Evolutionary conservation across 1,140 invertebrate species (phyloP), one percentile per base, ranked within the genome.

Genomic region (Monochamus saltuarius): DNA sequence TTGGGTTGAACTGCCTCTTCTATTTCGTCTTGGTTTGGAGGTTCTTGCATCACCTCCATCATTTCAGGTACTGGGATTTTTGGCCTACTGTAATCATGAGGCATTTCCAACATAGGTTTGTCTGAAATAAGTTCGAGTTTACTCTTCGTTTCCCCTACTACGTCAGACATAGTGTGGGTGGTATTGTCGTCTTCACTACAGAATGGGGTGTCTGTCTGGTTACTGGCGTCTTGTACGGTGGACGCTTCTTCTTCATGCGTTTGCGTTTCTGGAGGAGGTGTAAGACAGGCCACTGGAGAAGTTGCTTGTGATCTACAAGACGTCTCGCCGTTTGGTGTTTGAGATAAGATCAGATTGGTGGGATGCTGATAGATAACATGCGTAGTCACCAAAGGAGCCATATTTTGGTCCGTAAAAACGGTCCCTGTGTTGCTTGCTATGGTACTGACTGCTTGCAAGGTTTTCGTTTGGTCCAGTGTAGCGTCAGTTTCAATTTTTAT

Each of bases 171-270:
- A 7, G 62, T 67, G 4, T 66, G 63, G 17, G 65, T 60, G 17
- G 62, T 67, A 40, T 70, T 68, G 13, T 84, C 82, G 42, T 84
- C 82, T 61, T 83, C 82, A 22, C 80, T 80, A 47, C 79, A 84
- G 8, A 81, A 76, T 1, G 83, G 82, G 1, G 83, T 81, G 61
- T 91, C 89, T 0, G 89, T 90, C 77, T 91, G 89, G 71, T 91
- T 91, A 13, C 88, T 89, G 0, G 89, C 89, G 66, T 91, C 89
- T 75, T 85, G 88, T 45, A 90, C 88, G 13, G 82, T 81, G 7
- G 70, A 60, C 13, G 66, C 62, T 22, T 79, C 76, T 46, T 78
- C 76, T 34, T 62, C 61, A 37, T 59, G 37, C 13, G 59, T 51
- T 34, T 65, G 59, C n/a, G 78, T 72, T 51, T 86, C 84, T 9